A percentile compares a stretch with the other conserved stretches of the same genome.
Evolutionary conservation across 2,797 vertebrate species (phyloP).

Genomic region (Diplodus sargus): DNA sequence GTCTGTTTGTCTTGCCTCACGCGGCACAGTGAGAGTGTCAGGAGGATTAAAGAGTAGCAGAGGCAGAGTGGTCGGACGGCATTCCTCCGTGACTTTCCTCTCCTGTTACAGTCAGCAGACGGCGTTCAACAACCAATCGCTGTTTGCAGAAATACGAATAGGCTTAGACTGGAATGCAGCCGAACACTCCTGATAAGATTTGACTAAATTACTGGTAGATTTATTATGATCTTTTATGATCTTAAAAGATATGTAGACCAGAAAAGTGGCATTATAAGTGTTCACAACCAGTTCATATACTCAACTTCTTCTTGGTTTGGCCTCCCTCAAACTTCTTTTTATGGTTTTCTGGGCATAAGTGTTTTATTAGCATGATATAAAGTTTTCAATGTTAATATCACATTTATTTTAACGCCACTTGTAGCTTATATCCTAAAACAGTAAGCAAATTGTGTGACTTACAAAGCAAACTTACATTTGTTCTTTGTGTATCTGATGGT

Average conservation of each 20-base stretch:
- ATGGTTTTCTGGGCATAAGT: too few relatives aligned
- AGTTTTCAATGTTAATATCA: too few relatives aligned
- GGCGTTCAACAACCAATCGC: slow-evolving; percentile 44
- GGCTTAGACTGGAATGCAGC: slow-evolving; percentile 65
- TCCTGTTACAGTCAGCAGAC: slow-evolving; percentile 63
- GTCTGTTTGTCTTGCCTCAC: slow-evolving; percentile 51
- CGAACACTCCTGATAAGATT: slow-evolving; percentile 51
- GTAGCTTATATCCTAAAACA: too few relatives aligned
- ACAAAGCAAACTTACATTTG: too few relatives aligned
- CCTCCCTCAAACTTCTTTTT: too few relatives aligned
- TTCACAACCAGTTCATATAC: neutral
- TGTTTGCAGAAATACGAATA: slow-evolving; percentile 53
- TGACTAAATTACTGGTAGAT: slow-evolving; percentile 11
- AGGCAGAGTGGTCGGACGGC: slow-evolving; percentile 59
- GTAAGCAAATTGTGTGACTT: too few relatives aligned
- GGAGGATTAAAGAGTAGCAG: slow-evolving; percentile 70
- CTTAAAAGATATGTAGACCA: neutral
- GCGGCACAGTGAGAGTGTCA: slow-evolving; percentile 57
- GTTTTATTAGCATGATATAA: too few relatives aligned
- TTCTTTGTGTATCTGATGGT: too few relatives aligned
- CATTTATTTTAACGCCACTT: too few relatives aligned
- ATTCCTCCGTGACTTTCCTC: slow-evolving; percentile 70
- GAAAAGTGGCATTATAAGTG: too few relatives aligned
- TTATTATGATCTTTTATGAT: neutral
- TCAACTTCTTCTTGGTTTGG: neutral